These are phyloP conservation scores for Mustela lutreola DNA, from an alignment of 2,113 vertebrate species.

Conservation along the genomic window DNA sequence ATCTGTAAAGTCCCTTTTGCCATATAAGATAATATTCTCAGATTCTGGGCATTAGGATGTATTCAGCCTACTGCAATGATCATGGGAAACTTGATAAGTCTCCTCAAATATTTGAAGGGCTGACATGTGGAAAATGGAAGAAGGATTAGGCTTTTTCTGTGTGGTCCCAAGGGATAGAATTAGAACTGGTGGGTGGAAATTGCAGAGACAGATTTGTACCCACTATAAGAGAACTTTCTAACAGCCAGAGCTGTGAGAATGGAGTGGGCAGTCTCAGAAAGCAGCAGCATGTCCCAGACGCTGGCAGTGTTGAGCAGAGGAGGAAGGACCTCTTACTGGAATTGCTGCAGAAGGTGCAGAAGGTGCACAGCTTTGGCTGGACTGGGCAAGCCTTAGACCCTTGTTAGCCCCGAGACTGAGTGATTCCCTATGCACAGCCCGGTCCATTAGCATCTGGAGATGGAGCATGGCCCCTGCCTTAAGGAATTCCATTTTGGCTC, in stretches of 20 bases:
- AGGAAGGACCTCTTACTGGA: neutral
- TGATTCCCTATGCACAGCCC: neutral
- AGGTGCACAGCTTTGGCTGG: neutral
- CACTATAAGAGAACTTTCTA: slow-evolving; percentile 71
- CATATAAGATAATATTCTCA: neutral
- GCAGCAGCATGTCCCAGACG: slow-evolving; percentile 61
- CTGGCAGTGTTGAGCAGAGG: slow-evolving; percentile 20
- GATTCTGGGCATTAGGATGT: neutral
- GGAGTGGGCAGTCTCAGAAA: slow-evolving; percentile 78
- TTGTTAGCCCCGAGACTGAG: neutral
- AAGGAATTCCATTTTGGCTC: neutral
- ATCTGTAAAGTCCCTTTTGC: neutral
- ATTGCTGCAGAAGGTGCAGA: neutral
- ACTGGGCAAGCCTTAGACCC: neutral
- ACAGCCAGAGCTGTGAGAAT: slow-evolving; percentile 64
- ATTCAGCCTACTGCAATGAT: neutral
- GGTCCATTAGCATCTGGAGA: neutral
- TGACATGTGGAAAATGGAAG: slow-evolving; percentile 59
- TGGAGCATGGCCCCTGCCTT: neutral
- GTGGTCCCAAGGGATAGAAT: slow-evolving; percentile 75
- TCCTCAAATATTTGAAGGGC: slow-evolving; percentile 42
- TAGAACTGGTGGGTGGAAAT: slow-evolving; percentile 79
- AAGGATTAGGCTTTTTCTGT: slow-evolving; percentile 65
- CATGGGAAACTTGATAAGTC: neutral
- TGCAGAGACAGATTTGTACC: slow-evolving; percentile 80